Percentiles rank a stretch among this genome's conserved stretches.
phyloP scores from a whole-genome alignment of 1,140 invertebrate genomes.

The Cydia fagiglandana region DNA sequence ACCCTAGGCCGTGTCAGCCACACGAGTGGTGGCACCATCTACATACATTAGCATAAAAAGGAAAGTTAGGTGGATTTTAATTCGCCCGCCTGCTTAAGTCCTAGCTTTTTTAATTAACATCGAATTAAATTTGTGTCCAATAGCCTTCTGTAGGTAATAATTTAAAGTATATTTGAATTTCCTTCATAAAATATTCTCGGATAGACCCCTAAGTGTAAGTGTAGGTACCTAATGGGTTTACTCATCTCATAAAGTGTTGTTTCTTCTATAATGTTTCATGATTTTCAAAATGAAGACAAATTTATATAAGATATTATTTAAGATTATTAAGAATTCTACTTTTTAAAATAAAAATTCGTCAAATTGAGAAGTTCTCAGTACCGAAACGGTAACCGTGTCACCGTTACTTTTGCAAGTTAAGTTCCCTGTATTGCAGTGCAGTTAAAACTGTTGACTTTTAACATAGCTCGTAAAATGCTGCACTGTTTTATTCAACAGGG shows the following conservation, averaged over 20 bases:
- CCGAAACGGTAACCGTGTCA: no score
- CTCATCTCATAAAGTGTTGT: no score
- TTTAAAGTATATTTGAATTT: no score
- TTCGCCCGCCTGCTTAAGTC: slow-evolving; percentile 32
- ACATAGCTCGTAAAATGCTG: background rate
- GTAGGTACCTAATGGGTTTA: no score
- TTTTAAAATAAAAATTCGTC: no score
- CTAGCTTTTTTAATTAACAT: slow-evolving; percentile 18
- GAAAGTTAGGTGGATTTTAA: slow-evolving; percentile 45
- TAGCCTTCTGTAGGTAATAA: background rate
- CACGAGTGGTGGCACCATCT: slow-evolving; percentile 55
- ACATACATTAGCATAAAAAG: slow-evolving; percentile 60
- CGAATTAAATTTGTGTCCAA: slow-evolving; percentile 3
- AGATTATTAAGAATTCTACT: no score
- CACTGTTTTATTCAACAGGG: slow-evolving; percentile 23
- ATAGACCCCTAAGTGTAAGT: no score
- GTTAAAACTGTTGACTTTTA: background rate
- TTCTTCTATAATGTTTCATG: no score
- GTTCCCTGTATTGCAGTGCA: background rate
- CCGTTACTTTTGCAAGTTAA: background rate
- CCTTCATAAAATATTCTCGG: no score
- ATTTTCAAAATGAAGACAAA: no score
- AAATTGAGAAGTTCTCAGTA: no score
- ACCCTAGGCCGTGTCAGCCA: slow-evolving; percentile 47
- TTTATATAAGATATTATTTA: no score